Evolutionary conservation across 2,888 invertebrate species (phyloP).

Genomic region (Leptinotarsa juncta): DNA sequence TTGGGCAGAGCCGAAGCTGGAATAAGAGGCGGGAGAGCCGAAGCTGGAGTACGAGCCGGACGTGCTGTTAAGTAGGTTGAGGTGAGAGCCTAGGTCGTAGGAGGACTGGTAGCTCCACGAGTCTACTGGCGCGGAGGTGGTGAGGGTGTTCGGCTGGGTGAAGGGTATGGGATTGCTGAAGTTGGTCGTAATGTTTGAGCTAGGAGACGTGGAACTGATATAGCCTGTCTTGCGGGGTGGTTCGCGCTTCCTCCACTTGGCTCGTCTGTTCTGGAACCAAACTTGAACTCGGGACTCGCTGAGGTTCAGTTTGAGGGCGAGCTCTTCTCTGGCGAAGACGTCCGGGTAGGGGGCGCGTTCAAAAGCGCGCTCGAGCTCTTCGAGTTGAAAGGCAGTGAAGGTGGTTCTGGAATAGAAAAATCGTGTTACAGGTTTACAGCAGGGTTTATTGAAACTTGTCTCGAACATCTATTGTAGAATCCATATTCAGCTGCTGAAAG

Average conservation of each 20-base stretch:
- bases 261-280: slow-evolving; percentile 92
- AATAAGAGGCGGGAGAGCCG: slow-evolving; percentile 72
- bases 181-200: slow-evolving; percentile 68
- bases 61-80: slow-evolving; percentile 78
- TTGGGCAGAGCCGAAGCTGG: slow-evolving; percentile 73
- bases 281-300: slow-evolving; percentile 84
- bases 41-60: slow-evolving; percentile 74
- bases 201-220: slow-evolving; percentile 77
- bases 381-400: slow-evolving; percentile 94
- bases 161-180: slow-evolving; percentile 71
- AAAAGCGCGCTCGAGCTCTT: slow-evolving; percentile 93
- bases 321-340: slow-evolving; percentile 93
- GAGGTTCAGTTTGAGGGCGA: slow-evolving; percentile 89
- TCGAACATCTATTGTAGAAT: no score
- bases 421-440: background rate
- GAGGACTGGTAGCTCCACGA: slow-evolving; percentile 82
- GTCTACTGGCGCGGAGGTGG: slow-evolving; percentile 71
- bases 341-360: slow-evolving; percentile 96
- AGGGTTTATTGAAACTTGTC: no score
- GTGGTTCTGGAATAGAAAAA: slow-evolving; percentile 79
- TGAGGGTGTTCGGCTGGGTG: slow-evolving; percentile 67
- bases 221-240: slow-evolving; percentile 91
- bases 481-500: no score
- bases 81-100: slow-evolving; percentile 81
- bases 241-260: slow-evolving; percentile 94